phyloP scores from a whole-genome alignment of 2,113 vertebrate species.

The Leuciscus idus region DNA sequence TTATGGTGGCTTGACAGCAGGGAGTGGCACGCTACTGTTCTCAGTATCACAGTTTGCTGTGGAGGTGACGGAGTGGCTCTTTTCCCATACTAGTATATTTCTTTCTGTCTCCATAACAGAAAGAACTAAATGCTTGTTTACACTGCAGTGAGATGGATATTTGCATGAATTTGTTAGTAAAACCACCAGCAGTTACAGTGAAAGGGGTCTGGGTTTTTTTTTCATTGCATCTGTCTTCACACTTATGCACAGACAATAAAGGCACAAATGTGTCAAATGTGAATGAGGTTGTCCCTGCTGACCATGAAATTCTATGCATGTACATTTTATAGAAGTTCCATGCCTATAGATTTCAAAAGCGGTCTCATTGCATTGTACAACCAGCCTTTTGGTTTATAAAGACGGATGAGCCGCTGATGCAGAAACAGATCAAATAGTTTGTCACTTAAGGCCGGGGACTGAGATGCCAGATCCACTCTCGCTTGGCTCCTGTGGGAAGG shows the following conservation, averaged over 20 bases:
- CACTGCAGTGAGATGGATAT: slow-evolving; percentile 40
- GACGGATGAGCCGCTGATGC: slow-evolving; percentile 56
- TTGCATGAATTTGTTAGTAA: slow-evolving; percentile 56
- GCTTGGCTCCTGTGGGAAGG: slow-evolving; percentile 69
- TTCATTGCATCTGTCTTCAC: background rate
- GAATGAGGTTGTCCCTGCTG: background rate
- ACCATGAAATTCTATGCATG: background rate
- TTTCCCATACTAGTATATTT: slow-evolving; percentile 16
- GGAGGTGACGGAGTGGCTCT: slow-evolving; percentile 46
- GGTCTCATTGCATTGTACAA: background rate
- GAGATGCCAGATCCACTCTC: slow-evolving; percentile 51
- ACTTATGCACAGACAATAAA: background rate
- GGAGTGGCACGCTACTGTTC: slow-evolving; percentile 46
- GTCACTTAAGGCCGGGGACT: slow-evolving; percentile 56
- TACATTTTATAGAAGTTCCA: background rate
- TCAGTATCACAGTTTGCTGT: slow-evolving; percentile 33
- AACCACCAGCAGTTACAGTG: background rate
- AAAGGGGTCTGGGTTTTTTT: background rate
- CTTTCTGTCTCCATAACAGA: slow-evolving; percentile 31
- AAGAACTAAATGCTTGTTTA: slow-evolving; percentile 16
- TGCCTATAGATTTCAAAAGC: background rate
- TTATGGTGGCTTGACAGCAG: slow-evolving; percentile 48
- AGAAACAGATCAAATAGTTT: slow-evolving; percentile 59
- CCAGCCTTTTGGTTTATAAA: background rate
- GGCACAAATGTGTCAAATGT: background rate